A percentile compares a stretch with the other conserved stretches of the same genome.
Conservation (phyloP, 2,888 invertebrate genomes). For the Drosophila multiciliata region DNA sequence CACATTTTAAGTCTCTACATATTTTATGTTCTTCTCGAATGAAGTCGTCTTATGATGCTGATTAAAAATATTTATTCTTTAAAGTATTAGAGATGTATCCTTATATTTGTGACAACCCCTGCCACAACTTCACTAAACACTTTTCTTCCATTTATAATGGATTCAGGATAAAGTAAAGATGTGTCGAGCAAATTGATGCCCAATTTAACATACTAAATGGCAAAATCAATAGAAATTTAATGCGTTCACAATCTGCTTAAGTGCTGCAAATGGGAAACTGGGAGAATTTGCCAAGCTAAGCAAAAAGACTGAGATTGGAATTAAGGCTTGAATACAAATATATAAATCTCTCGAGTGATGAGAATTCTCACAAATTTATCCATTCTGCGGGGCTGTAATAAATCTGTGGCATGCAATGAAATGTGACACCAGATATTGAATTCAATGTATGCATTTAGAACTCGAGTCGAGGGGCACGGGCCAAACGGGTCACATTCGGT, state of each 20-base stretch:
- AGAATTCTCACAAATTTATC: conserved; percentile 35
- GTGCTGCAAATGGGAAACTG: conserved; percentile 5
- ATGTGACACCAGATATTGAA: conserved; percentile 82
- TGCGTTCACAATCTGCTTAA: conserved; percentile 38
- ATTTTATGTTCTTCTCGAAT: not conserved
- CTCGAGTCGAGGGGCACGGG: conserved; percentile 18
- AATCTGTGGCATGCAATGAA: conserved; percentile 79
- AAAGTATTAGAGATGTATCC: no score
- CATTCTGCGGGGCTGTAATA: conserved; percentile 55
- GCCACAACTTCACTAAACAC: not conserved
- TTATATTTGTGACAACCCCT: not conserved
- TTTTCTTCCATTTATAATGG: not conserved
- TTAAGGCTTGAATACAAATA: conserved; percentile 46
- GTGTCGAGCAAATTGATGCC: not conserved
- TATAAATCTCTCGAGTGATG: conserved; percentile 49
- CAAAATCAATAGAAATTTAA: conserved; percentile 10
- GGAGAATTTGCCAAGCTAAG: conserved; percentile 26
- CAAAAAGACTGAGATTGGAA: conserved; percentile 36
- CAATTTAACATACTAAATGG: conserved; percentile 21
- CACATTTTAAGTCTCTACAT: rapidly evolving
- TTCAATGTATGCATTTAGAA: conserved; percentile 48
- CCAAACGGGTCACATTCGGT: conserved; percentile 7
- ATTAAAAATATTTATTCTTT: not conserved
- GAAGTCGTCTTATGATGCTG: not conserved
- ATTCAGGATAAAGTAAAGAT: not conserved